Base-by-base conservation (phyloP, 2,888 invertebrate genomes). In the Rhagonycha fulva region DNA sequence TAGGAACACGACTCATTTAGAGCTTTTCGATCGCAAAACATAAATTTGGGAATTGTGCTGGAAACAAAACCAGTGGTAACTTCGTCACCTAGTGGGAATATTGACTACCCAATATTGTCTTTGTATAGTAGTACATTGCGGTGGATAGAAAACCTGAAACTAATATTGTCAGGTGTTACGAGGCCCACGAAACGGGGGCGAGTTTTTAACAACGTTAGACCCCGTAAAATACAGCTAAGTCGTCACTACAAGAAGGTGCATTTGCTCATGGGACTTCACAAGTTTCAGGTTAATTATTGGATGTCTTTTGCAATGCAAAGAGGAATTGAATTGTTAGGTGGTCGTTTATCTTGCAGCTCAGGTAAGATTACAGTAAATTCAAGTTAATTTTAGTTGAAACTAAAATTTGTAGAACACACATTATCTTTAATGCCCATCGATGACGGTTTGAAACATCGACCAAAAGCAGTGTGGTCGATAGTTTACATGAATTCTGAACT, bases 231-330 rank as follows among this genome's bases (percentile, higher is more conserved):
- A 79, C 98, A 98, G 82, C 91, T 99, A 4, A 97, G 97, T 81
- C 91, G 99, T 0, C 99, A 99, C 87, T 97, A 95, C 86, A 93
- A 95, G 81, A 94, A 94, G 83, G 93, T 98, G 32, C 93, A 96
- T 85, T 89, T 98, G 4, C 93, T 95, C 7, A 91, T 98, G 83
- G 95, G 95, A 0, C 89, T 98, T 71, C 98, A 98, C 84, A 93
- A 95, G 82, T 91, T 95, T 80, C 94, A 95, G 89, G 93, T 97
- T 9, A 95, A 94, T 86, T 99, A 99, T 89, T 99, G 98, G 99
- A 98, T 98, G 92, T 98, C 98, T 0, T 98, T 97, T 82, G 96
- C 98, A 0, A 94, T 96, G 90, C 97, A 98, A 85, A 93, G 96
- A 78, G 98, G 98, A 1, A 94, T 96, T 78, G 96, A 97, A 87